Base-by-base conservation (phyloP, 1,140 invertebrate genomes). In the Rhizoglyphus robini region DNA sequence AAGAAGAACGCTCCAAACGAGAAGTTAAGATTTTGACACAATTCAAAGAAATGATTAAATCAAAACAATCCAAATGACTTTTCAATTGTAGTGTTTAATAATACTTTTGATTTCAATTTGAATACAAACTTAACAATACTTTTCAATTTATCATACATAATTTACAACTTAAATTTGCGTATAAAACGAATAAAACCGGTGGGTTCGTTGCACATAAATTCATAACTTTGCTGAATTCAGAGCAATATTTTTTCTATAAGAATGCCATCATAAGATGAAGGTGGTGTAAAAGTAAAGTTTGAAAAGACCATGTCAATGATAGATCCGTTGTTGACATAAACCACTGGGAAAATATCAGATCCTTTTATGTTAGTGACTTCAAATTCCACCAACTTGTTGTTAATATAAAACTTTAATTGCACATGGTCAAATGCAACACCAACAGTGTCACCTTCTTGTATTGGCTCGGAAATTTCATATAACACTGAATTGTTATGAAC, bases 241-340 rank as follows among this genome's bases (percentile, higher is more conserved):
- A 98, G 84, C 27, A 98, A 79, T 3, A 92, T 94, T 76, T 99
- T 91, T 77, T 99, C 95, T 60, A 96, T 80, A 86, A 99, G 90
- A 67, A 99, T 97, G 78, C 88, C 87, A 68, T 96, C 91, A 75
- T 88, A 98, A 32, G 95, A 95, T 47, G 81, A 77, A 0, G 95
- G 94, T 47, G 88, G 86, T 3, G 83, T 79, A 74, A 90, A 83
- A 65, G 82, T 79, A 76, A 97, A 98, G 72, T 86, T 87, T 67
- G 90, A 86, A 75, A 97, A 83, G 70, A 92, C 87, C 69, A 95
- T 84, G 77, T 99, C 95, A 75, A 99, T 76, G 68, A 97, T 96
- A 32, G 94, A 93, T 72, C 93, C 93, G 76, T 96, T 91, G 73
- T 96, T 92, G 70, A 98, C 94, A 82, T 90, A 97, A 67, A 98